Evolutionary conservation across 2,888 invertebrate genomes (phyloP), one percentile per base, ranked within the genome.

Genomic region (Tridacna gigas): DNA sequence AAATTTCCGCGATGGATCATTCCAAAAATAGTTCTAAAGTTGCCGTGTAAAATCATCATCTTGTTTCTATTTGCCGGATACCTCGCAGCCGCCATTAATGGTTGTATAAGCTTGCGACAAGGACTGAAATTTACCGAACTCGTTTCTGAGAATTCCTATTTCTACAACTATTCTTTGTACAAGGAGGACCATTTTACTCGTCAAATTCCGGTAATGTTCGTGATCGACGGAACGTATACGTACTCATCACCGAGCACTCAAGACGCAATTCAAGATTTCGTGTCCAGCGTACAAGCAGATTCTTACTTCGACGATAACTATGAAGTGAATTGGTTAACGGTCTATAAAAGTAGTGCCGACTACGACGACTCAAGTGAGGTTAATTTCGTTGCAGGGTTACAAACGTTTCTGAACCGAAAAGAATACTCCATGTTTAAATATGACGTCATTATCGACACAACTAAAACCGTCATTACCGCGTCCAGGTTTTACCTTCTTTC

Each of bases 401-500:
- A 81, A 47, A 45, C 47, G 11, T 87, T 87, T 71, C 63, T 83
- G 15, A 74, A 63, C 12, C 74, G 78, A n/a, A 48, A 73, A 12
- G 60, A 73, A 26, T 81, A 78, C 47, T 74, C 77, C 0, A 45
- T 77, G 48, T 90, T 88, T 71, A 37, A 82, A 67, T 90, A 86
- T 80, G 91, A 91, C 77, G 82, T 91, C 26, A 81, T 88, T 22
- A 82, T 92, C 9, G 83, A 85, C 28, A 25, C 77, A 0, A 51
- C 47, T 2, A 81, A 77, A 2, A 74, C 51, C 28, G 5, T 25
- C 56, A 85, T 87, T 12, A 56, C 97, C 9, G 98, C 97, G 0
- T 98, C 98, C 73, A 96, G 98, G 82, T 97, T 98, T 93, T 95
- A 98, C 74, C 97, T 98, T 74, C 98, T 98, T 94, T 97, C 98